A percentile compares a stretch with the other conserved stretches of the same genome.
These are phyloP conservation scores for Drosophila kepulauana DNA, from an alignment of 1,140 invertebrate species.

Conservation along the genomic window DNA sequence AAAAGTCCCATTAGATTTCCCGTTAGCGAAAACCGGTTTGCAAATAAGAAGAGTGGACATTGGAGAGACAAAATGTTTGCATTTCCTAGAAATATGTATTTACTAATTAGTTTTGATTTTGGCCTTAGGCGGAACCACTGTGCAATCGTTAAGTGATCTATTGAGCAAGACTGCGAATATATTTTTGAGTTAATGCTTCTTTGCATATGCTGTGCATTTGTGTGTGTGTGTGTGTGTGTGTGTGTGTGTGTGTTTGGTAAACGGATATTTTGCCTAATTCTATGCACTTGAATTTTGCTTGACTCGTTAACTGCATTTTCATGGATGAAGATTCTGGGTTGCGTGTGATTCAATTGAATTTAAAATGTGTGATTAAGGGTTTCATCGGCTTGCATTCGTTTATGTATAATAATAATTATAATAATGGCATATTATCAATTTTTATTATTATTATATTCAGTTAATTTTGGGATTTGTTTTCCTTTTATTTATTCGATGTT, in stretches of 20 bases:
- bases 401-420: conserved; percentile 45
- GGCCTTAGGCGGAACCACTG: too few species aligned
- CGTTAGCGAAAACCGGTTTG: too few species aligned
- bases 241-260: conserved; percentile 6
- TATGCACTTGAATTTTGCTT: conserved; percentile 12
- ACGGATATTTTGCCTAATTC: conserved; percentile 13
- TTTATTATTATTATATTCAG: conserved; percentile 36
- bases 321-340: conserved; percentile 10
- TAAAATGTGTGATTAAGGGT: conserved; percentile 24
- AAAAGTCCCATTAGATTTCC: too few species aligned
- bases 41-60: too few species aligned
- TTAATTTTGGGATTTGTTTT: conserved; percentile 21
- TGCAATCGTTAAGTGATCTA: not conserved
- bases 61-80: too few species aligned
- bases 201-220: conserved; percentile 3
- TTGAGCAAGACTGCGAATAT: conserved; percentile 19
- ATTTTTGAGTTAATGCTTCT: not conserved
- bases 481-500: conserved; percentile 33
- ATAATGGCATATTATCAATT: conserved; percentile 11
- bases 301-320: conserved; percentile 22
- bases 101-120: too few species aligned
- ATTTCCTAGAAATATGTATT: too few species aligned
- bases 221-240: conserved; percentile 11
- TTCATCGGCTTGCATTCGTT: conserved; percentile 15
- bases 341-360: conserved; percentile 50